Percentiles rank a stretch among this genome's conserved stretches.
phyloP scores from a whole-genome alignment of 2,113 vertebrate genomes.

The Lepisosteus osseus region DNA sequence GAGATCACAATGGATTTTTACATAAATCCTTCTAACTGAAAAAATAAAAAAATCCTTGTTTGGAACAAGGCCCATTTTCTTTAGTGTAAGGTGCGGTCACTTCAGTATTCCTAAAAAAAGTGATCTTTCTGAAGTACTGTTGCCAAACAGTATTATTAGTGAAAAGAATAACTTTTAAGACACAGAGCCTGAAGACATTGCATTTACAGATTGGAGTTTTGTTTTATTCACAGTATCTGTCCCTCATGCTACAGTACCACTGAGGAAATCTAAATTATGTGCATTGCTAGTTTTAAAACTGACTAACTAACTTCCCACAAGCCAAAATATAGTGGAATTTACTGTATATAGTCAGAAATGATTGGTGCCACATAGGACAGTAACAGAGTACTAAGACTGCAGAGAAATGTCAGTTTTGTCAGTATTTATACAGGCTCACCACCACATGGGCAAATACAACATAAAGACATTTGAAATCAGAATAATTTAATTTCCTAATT shows the following conservation, averaged over 20 bases:
- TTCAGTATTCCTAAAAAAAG: too few species aligned
- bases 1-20: too few species aligned
- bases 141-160: too few species aligned
- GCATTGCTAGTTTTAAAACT: background rate
- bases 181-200: too few species aligned
- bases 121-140: too few species aligned
- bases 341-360: constrained; percentile 20
- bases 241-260: background rate
- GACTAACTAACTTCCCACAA: constrained; percentile 12
- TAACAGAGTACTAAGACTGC: constrained; percentile 19
- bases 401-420: constrained; percentile 6
- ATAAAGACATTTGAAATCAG: too few species aligned
- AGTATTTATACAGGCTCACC: too few species aligned
- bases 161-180: too few species aligned
- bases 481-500: too few species aligned
- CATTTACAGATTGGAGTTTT: background rate
- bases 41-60: background rate
- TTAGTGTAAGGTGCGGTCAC: background rate
- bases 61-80: background rate
- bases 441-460: too few species aligned
- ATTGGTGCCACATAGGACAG: constrained; percentile 20
- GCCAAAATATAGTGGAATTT: constrained; percentile 16
- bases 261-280: background rate
- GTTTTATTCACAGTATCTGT: background rate
- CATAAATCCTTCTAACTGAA: background rate